These are phyloP conservation scores for Melipona beecheii DNA, from an alignment of 2,888 invertebrate genomes.

Conservation along the genomic window DNA sequence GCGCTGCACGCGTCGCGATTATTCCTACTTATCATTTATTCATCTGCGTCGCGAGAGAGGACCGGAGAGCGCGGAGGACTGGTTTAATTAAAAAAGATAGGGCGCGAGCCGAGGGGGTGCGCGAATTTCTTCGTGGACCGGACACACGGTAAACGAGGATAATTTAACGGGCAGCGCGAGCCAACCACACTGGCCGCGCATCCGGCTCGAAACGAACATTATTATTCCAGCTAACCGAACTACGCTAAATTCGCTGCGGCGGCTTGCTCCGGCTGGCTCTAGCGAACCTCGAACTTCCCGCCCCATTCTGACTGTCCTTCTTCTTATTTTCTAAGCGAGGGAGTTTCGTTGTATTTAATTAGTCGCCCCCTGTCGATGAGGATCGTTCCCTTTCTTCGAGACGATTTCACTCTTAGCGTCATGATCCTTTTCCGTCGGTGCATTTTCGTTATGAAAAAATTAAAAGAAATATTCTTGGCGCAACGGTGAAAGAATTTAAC, in stretches of 20 bases:
- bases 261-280: slow-evolving; percentile 1
- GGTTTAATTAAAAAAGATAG: slow-evolving; percentile 68
- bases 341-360: slow-evolving; percentile 32
- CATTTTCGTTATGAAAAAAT: too few relatives aligned
- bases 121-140: slow-evolving; percentile 51
- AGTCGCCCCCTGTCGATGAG: neutral
- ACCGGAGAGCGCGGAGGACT: slow-evolving; percentile 17
- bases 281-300: slow-evolving; percentile 40
- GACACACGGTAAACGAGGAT: slow-evolving; percentile 24
- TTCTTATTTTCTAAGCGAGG: slow-evolving; percentile 20
- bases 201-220: slow-evolving; percentile 39
- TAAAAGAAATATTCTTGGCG: too few relatives aligned
- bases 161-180: slow-evolving; percentile 50
- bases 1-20: slow-evolving; percentile 45
- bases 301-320: neutral
- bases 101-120: neutral
- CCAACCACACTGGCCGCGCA: slow-evolving; percentile 30
- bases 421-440: too few relatives aligned
- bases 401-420: too few relatives aligned
- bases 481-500: too few relatives aligned
- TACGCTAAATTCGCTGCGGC: slow-evolving; percentile 42
- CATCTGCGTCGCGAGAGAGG: slow-evolving; percentile 50
- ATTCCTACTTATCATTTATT: slow-evolving; percentile 67
- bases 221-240: slow-evolving; percentile 58
- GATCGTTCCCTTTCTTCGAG: neutral